Evolutionary conservation across 2,888 invertebrate species (phyloP).

Genomic region (Trisateles emortualis): DNA sequence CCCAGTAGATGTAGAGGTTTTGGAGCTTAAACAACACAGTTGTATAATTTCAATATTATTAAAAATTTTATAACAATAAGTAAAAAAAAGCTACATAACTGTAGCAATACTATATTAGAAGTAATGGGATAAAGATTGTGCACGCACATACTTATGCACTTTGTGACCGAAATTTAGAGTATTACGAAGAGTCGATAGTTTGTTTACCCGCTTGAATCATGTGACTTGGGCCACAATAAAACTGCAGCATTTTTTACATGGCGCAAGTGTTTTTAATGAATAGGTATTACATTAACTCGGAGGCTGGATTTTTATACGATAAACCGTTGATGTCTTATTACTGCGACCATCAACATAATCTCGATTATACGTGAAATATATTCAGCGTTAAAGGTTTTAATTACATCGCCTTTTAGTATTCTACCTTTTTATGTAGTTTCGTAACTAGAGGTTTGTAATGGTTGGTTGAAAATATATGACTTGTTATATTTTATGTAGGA

Average conservation of each 20-base stretch:
- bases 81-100: too few species aligned
- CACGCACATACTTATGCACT: too few species aligned
- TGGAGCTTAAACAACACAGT: too few species aligned
- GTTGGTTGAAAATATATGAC: conserved; percentile 6
- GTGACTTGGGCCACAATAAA: conserved; percentile 46
- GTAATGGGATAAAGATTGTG: too few species aligned
- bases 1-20: too few species aligned
- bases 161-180: too few species aligned
- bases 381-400: conserved; percentile 77
- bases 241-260: conserved; percentile 68
- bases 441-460: conserved; percentile 4
- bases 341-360: conserved; percentile 61
- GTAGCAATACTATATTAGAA: too few species aligned
- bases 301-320: conserved; percentile 72
- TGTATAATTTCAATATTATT: too few species aligned
- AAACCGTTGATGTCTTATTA: conserved; percentile 83
- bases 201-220: conserved; percentile 16
- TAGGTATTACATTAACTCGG: conserved; percentile 77
- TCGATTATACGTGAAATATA: conserved; percentile 74
- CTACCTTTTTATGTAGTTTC: conserved; percentile 21
- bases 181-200: background rate
- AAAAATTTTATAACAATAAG: too few species aligned
- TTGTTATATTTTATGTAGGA: background rate
- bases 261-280: conserved; percentile 82
- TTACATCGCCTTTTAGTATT: conserved; percentile 51